phyloP scores from a whole-genome alignment of 1,140 invertebrate species.

The Lasioglossum albipes region DNA sequence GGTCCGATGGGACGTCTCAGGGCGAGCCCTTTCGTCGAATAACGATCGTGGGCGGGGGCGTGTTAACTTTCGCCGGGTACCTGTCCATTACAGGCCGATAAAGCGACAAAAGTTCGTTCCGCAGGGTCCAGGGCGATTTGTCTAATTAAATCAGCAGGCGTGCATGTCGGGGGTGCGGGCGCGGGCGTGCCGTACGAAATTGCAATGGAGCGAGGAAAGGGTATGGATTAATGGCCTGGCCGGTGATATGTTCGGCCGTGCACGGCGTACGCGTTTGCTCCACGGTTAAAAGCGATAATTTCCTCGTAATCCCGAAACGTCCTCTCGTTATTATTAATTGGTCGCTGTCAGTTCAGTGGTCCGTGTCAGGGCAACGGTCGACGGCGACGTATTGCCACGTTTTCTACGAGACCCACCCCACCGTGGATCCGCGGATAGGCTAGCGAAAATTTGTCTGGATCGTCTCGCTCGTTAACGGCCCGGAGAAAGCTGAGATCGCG shows the following conservation, averaged over 20 bases:
- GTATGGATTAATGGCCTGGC: slow-evolving; percentile 57
- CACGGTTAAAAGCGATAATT: slow-evolving; percentile 71
- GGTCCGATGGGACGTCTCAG: too few species aligned
- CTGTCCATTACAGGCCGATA: background rate
- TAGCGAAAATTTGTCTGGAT: slow-evolving; percentile 44
- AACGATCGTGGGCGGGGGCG: too few species aligned
- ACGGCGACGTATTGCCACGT: slow-evolving; percentile 6
- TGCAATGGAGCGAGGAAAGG: slow-evolving; percentile 55
- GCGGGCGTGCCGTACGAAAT: slow-evolving; percentile 53
- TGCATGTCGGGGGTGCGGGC: slow-evolving; percentile 26
- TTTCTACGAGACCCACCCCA: slow-evolving; percentile 10
- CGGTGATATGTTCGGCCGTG: slow-evolving; percentile 53
- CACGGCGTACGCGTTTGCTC: slow-evolving; percentile 6
- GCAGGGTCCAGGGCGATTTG: slow-evolving; percentile 42
- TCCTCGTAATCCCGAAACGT: slow-evolving; percentile 69
- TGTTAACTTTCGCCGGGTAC: background rate
- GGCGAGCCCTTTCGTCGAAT: too few species aligned
- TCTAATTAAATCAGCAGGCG: slow-evolving; percentile 58
- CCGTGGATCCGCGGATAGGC: too few species aligned
- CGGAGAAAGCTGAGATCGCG: slow-evolving; percentile 30
- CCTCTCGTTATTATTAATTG: slow-evolving; percentile 73
- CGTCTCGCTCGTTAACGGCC: slow-evolving; percentile 39
- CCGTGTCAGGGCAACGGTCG: slow-evolving; percentile 36
- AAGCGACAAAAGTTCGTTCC: background rate
- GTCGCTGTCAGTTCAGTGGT: slow-evolving; percentile 53